These are phyloP conservation scores for Phoenicopterus ruber DNA, from an alignment of 2,113 vertebrate species.

Conservation along the genomic window DNA sequence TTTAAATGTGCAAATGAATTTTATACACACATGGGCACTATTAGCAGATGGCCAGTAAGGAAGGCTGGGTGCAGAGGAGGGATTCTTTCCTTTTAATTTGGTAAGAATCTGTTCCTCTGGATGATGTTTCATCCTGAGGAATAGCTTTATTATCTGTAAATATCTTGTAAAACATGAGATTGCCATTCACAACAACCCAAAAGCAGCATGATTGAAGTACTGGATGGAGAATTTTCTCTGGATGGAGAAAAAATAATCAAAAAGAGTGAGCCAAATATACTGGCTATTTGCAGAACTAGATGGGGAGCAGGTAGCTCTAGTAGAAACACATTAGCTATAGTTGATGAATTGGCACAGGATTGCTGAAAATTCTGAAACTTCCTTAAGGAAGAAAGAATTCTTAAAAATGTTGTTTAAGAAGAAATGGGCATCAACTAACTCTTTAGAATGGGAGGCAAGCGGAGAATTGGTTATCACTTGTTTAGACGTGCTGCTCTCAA, in stretches of 20 bases:
- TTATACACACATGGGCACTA: not conserved
- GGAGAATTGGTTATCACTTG: not conserved
- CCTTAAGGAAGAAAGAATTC: not conserved
- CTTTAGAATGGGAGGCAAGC: not conserved
- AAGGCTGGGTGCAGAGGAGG: not conserved
- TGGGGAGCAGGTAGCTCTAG: not conserved
- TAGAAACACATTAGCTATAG: not conserved
- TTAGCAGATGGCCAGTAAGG: slow-evolving; percentile 10
- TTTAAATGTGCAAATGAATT: slow-evolving; percentile 40
- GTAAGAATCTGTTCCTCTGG: not conserved
- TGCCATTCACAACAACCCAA: not conserved
- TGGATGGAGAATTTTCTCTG: not conserved
- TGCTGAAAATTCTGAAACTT: not conserved
- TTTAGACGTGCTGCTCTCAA: not conserved
- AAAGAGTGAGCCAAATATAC: not conserved
- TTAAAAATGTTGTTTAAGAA: not conserved
- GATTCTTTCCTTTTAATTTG: not conserved
- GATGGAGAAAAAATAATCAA: not conserved
- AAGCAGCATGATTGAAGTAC: not conserved
- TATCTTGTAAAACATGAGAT: not conserved
- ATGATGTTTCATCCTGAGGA: not conserved
- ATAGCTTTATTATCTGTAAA: not conserved
- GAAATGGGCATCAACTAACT: not conserved
- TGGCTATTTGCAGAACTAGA: not conserved
- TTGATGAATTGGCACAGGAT: not conserved